Conservation (phyloP, 2,888 invertebrate species). For the Celastrina argiolus region DNA sequence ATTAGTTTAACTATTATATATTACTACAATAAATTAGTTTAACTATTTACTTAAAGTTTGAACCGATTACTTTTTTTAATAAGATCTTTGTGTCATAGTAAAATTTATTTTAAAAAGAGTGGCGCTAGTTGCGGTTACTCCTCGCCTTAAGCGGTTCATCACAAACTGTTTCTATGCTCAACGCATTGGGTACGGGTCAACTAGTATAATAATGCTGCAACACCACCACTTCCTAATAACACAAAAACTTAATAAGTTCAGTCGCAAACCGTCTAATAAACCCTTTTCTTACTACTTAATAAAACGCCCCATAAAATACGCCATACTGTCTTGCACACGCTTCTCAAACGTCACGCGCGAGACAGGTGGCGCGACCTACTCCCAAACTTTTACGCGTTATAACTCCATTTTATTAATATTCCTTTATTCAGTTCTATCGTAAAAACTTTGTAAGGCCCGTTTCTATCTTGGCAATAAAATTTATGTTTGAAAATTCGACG, state of each 20-base stretch:
- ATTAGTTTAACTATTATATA: too few relatives aligned
- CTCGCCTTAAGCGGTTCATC: too few relatives aligned
- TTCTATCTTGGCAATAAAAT: conserved; percentile 40
- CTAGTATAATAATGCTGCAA: too few relatives aligned
- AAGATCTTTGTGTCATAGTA: too few relatives aligned
- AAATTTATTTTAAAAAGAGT: too few relatives aligned
- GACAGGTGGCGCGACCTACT: conserved; percentile 25
- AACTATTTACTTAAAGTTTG: too few relatives aligned
- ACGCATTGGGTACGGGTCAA: too few relatives aligned
- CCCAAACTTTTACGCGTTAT: conserved; percentile 29
- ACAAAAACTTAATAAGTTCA: not conserved
- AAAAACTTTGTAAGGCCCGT: conserved; percentile 43
- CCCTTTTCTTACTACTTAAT: not conserved
- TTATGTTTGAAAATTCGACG: conserved; percentile 11
- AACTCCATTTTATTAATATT: conserved; percentile 32
- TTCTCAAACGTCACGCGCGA: not conserved
- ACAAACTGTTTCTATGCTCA: too few relatives aligned
- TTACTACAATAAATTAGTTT: too few relatives aligned
- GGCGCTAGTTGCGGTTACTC: too few relatives aligned
- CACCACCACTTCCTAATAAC: too few relatives aligned
- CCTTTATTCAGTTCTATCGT: conserved; percentile 34
- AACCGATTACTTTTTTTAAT: too few relatives aligned
- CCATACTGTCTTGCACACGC: not conserved
- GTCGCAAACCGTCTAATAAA: not conserved
- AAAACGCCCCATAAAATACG: not conserved